Evolutionary conservation across 2,797 vertebrate genomes (phyloP), one percentile per base, ranked within the genome.

Genomic region (Labeo calbasu): DNA sequence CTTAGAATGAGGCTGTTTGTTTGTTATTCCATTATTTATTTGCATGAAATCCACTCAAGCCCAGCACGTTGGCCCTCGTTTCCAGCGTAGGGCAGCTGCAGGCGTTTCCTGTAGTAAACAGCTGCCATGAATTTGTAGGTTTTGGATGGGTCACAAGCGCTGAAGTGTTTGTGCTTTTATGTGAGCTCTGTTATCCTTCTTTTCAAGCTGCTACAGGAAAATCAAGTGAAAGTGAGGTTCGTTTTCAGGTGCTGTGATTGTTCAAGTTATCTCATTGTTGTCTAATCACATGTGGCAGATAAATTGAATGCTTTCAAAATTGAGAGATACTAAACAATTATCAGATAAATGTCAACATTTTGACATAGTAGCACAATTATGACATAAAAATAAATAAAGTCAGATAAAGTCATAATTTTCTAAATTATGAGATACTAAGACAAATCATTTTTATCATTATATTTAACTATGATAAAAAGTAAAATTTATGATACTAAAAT

Each of bases 31-130:
- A 9, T 80, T 57, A 21, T 68, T 69, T 80, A 46, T 55, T 81
- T 28, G 8, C 12, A 28, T n/a, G 40, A 32, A 81, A 61, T 72
- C 32, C 32, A 19, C 32, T 21, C 6, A 59, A 80, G 50, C 72
- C 10, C 77, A 79, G 51, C 66, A 46, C 6, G 55, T 32, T 48
- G 11, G n/a, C 66, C 36, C 66, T 23, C 11, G 43, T 71, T 61
- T 81, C 53, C 17, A 81, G n/a, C 28, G n/a, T 19, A 80, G 23
- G 53, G 51, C 55, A 57, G 66, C 51, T 70, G 53, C 36, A 59
- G 53, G 17, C 68, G 2, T 59, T 48, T 81, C 51, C 36, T 81
- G 14, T 57, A 61, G 53, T 72, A 72, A 81, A 72, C 79, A 81
- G 55, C 55, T 81, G 68, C n/a, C 55, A 28, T 71, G 51, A 23